Base-by-base conservation (phyloP, 2,113 vertebrate species). In the Maccullochella peelii region DNA sequence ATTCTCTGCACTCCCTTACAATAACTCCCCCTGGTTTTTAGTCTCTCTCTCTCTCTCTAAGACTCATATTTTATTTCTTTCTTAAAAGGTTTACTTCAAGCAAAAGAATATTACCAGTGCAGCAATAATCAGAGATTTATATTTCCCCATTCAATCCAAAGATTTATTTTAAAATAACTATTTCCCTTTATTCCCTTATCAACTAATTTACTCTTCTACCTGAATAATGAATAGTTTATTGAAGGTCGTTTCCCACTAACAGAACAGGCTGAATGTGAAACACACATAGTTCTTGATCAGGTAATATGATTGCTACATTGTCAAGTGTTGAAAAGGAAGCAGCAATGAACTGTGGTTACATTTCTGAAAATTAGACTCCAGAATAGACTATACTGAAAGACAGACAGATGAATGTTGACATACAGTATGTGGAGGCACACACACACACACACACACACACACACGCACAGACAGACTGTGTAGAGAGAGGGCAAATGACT, bases 401-500 rank as follows among this genome's bases (percentile, higher is more conserved):
- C 65, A 23, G 42, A 21, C 59, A 44, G 73, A 77, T 40, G 40
- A 63, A 68, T 42, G 67, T 30, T 66, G 67, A 76, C 73, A 66
- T 81, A 33, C 33, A 33, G 33, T 33, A 77, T 77, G 36, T 73
- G 58, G 38, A 75, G 65, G n/a, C 65, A 57, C 25, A 71, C 16
- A 44, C 16, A 20, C 25, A 58, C 57, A 58, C 57, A 58, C 25
- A 18, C 25, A 8, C n/a, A 10, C 20, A 8, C 5, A 14, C 21
- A 55, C 49, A 54, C 16, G 49, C 25, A 10, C 66, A 30, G 0
- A 55, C 59, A 50, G 2, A 58, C 15, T 62, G 59, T 57, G 50
- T 74, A 69, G n/a, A 33, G 88, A 71, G 49, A 69, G 80, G 69
- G 62, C 71, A 82, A 82, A 69, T 83, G 85, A 87, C 71, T 87